phyloP scores from a whole-genome alignment of 2,888 invertebrate genomes.

The Osmoderma eremita region DNA sequence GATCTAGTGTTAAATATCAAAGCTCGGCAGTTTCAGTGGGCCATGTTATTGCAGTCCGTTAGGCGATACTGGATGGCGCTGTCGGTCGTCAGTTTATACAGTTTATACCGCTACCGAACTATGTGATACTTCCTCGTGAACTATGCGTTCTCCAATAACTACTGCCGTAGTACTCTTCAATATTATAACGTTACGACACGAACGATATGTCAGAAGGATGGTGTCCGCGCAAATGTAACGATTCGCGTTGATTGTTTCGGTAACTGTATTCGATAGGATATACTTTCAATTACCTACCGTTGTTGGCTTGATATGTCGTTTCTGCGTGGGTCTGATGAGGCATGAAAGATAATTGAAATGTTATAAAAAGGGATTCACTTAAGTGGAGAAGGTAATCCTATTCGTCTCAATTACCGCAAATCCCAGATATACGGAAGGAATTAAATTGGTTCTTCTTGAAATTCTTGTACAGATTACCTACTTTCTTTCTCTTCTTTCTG shows the following conservation, averaged over 20 bases:
- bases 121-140: not conserved
- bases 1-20: conserved; percentile 42
- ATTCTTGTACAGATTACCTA: not conserved
- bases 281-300: conserved; percentile 25
- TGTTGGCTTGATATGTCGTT: conserved; percentile 8
- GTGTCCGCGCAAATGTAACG: conserved; percentile 20
- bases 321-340: not conserved
- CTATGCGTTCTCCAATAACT: conserved; percentile 6
- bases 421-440: conserved; percentile 13
- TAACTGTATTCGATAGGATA: conserved; percentile 26
- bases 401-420: conserved; percentile 11
- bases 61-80: conserved; percentile 41
- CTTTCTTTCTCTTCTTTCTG: not conserved
- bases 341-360: conserved; percentile 30
- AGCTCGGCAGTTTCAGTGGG: conserved; percentile 41
- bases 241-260: conserved; percentile 10
- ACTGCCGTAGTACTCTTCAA: not conserved
- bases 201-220: not conserved
- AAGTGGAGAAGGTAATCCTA: conserved; percentile 14
- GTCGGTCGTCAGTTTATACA: conserved; percentile 47
- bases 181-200: conserved; percentile 6
- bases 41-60: conserved; percentile 49
- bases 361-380: conserved; percentile 25
- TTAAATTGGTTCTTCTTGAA: conserved; percentile 4
- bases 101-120: conserved; percentile 38